Conservation (phyloP, 2,113 vertebrate species). For the Phodopus roborovskii region DNA sequence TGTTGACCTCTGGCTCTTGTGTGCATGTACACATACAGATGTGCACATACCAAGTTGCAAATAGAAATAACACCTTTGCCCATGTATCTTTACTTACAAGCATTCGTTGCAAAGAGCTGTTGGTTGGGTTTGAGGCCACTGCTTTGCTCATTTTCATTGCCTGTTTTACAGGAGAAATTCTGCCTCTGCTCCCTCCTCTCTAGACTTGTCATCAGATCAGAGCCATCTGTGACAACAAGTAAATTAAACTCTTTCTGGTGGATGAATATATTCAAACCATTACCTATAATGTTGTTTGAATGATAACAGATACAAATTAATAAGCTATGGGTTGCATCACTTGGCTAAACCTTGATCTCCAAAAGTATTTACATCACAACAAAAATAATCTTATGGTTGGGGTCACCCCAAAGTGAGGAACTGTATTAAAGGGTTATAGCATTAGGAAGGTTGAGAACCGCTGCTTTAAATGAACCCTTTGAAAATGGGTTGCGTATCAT, state of each 20-base stretch:
- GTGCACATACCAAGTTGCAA: not conserved
- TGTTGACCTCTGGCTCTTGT: not conserved
- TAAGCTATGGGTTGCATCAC: not conserved
- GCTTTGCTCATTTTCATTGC: not conserved
- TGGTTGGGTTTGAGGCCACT: too few relatives aligned
- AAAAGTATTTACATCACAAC: too few relatives aligned
- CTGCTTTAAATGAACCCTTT: not conserved
- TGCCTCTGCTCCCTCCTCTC: not conserved
- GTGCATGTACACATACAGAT: too few relatives aligned
- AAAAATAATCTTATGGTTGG: too few relatives aligned
- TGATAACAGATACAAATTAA: not conserved
- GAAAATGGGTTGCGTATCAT: not conserved
- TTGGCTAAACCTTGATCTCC: too few relatives aligned
- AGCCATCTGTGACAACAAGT: not conserved
- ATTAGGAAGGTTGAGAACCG: too few relatives aligned
- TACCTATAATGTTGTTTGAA: slow-evolving; percentile 12
- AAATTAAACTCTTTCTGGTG: not conserved
- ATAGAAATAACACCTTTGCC: too few relatives aligned
- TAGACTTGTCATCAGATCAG: not conserved
- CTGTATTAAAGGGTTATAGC: too few relatives aligned
- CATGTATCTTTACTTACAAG: too few relatives aligned
- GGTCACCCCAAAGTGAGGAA: too few relatives aligned
- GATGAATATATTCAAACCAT: not conserved
- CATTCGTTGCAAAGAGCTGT: too few relatives aligned
- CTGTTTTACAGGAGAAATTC: not conserved